Evolutionary conservation across 2,113 vertebrate species (phyloP).

Genomic region (Tautogolabrus adspersus): DNA sequence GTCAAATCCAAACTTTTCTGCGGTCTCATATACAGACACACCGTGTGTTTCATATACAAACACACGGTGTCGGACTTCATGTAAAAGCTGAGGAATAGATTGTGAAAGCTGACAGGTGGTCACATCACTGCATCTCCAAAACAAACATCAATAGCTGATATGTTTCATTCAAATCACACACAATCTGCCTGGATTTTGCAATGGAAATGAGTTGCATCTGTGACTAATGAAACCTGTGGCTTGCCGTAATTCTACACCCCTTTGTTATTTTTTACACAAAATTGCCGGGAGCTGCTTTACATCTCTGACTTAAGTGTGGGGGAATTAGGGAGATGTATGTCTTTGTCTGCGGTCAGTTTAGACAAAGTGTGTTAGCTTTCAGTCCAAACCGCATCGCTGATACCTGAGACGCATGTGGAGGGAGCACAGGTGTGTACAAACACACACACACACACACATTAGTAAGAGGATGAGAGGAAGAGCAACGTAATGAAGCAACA

Average conservation of each 20-base stretch:
- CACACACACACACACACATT: neutral
- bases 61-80: constrained; percentile 14
- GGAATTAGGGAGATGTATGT: constrained; percentile 21
- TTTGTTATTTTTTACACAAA: constrained; percentile 46
- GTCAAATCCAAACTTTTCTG: constrained; percentile 18
- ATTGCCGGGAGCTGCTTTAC: constrained; percentile 56
- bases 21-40: neutral
- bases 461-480: too few relatives aligned
- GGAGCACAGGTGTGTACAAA: constrained; percentile 39
- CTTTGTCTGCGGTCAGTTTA: constrained; percentile 57
- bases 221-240: constrained; percentile 69
- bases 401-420: constrained; percentile 46
- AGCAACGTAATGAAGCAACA: constrained; percentile 23
- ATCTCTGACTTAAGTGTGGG: constrained; percentile 39
- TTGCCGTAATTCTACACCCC: constrained; percentile 53
- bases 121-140: constrained; percentile 16
- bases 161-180: constrained; percentile 66
- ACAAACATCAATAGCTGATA: constrained; percentile 58
- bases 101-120: constrained; percentile 19
- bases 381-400: constrained; percentile 31
- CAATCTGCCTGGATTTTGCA: constrained; percentile 52
- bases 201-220: constrained; percentile 67
- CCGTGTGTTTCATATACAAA: neutral
- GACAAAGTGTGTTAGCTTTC: constrained; percentile 56
- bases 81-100: constrained; percentile 40